phyloP scores from a whole-genome alignment of 92 coral and sea anemone species.

The Pocillopora meandrina region DNA sequence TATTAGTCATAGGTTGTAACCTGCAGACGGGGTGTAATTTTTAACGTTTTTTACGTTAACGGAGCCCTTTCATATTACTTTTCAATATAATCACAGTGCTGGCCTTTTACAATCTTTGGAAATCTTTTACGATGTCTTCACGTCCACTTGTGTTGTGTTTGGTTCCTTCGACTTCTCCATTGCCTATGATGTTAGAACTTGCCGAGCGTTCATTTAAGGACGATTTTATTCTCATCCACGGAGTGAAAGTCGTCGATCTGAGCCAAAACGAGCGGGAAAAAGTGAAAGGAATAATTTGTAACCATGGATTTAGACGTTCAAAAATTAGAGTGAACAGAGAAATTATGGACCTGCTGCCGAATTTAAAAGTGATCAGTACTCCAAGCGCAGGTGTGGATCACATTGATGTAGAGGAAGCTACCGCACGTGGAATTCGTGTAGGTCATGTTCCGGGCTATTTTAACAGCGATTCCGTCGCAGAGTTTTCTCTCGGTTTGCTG shows the following conservation, averaged over 20 bases:
- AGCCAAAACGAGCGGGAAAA: conserved; percentile 9
- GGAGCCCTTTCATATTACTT: no score
- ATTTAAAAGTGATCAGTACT: conserved; percentile 58
- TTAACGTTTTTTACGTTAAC: no score
- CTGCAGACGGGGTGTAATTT: no score
- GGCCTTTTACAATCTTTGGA: no score
- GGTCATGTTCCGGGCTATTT: conserved; percentile 59
- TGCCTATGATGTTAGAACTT: neutral
- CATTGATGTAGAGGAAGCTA: conserved; percentile 71
- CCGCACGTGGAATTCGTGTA: conserved; percentile 62
- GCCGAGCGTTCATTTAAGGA: neutral
- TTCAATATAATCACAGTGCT: no score
- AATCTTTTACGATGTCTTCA: neutral
- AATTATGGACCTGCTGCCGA: conserved; percentile 59
- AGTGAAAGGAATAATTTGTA: conserved; percentile 11
- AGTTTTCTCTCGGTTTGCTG: conserved; percentile 66
- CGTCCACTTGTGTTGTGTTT: conserved; percentile 16
- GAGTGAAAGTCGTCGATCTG: neutral
- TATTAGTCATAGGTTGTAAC: no score
- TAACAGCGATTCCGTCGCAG: conserved; percentile 57
- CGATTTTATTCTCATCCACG: conserved; percentile 21
- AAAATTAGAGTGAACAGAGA: conserved; percentile 21
- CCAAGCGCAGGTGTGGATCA: conserved; percentile 64
- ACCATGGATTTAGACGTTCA: conserved; percentile 1
- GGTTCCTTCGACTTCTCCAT: neutral